phyloP scores from a whole-genome alignment of 1,140 invertebrate species.

The Hermatobates lingyangjiaoensis region DNA sequence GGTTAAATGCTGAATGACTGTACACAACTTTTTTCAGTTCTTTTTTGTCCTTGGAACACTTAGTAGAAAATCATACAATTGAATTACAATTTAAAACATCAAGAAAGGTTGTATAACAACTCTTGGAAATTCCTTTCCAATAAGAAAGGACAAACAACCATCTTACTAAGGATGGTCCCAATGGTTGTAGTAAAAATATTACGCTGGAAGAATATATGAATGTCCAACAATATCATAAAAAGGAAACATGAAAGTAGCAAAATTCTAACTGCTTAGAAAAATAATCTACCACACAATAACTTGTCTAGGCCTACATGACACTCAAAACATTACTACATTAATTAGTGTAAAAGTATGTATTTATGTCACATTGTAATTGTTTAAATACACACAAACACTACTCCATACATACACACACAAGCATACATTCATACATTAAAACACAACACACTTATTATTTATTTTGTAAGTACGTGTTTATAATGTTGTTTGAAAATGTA shows the following conservation, averaged over 20 bases:
- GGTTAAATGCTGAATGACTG: slow-evolving; percentile 6
- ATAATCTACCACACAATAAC: slow-evolving; percentile 15
- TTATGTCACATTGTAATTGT: not conserved
- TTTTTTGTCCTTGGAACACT: not conserved
- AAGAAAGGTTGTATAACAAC: not conserved
- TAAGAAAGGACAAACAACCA: slow-evolving; percentile 3
- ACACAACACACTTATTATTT: not conserved
- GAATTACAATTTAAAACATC: not conserved
- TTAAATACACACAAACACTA: not conserved
- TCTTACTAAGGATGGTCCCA: slow-evolving; percentile 6
- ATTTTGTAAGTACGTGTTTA: not conserved
- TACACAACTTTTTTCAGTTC: slow-evolving; percentile 6
- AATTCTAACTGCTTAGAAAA: slow-evolving; percentile 14
- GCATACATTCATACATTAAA: not conserved
- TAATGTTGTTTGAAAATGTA: not conserved
- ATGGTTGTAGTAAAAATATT: slow-evolving; percentile 8
- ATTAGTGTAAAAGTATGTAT: not conserved
- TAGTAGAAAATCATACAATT: slow-evolving; percentile 8
- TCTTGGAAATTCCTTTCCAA: not conserved
- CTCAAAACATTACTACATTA: slow-evolving; percentile 4
- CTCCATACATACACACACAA: not conserved
- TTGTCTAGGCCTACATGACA: slow-evolving; percentile 13
- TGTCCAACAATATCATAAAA: slow-evolving; percentile 5
- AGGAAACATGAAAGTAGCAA: slow-evolving; percentile 9
- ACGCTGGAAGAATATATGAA: slow-evolving; percentile 7